Evolutionary conservation across 2,888 invertebrate genomes (phyloP).

Genomic region (Ormyrus labotus): DNA sequence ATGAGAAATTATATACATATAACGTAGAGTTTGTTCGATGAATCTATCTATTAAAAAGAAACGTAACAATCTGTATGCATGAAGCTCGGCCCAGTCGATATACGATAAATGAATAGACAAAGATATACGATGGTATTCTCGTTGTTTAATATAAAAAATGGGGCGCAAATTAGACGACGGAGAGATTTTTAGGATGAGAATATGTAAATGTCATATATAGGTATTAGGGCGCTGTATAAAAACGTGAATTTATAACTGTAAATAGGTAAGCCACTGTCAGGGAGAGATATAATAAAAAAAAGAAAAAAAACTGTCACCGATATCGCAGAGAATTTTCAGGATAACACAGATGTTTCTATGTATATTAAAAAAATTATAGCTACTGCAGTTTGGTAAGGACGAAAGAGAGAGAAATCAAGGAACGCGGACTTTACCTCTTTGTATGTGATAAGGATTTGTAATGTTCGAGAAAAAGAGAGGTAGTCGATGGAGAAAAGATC

Average conservation of each 20-base stretch:
- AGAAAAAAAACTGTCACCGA: slow-evolving; percentile 67
- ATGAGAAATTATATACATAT: slow-evolving; percentile 2
- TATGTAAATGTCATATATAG: slow-evolving; percentile 60
- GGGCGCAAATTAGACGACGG: not conserved
- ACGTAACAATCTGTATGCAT: slow-evolving; percentile 2
- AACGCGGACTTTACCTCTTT: slow-evolving; percentile 61
- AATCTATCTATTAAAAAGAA: not conserved
- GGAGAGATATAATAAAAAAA: not conserved
- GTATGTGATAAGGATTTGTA: slow-evolving; percentile 73
- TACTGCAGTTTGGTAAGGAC: slow-evolving; percentile 12
- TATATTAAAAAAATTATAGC: slow-evolving; percentile 22
- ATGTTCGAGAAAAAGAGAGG: slow-evolving; percentile 62
- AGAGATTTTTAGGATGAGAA: slow-evolving; percentile 13
- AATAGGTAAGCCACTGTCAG: slow-evolving; percentile 63
- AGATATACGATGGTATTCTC: not conserved
- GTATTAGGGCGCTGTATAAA: slow-evolving; percentile 70
- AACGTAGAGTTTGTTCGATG: slow-evolving; percentile 8
- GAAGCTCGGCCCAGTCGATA: slow-evolving; percentile 13
- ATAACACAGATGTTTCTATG: slow-evolving; percentile 40
- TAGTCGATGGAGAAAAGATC: slow-evolving; percentile 66
- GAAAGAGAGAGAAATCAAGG: slow-evolving; percentile 21
- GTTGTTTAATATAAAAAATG: slow-evolving; percentile 7
- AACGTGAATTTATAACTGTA: slow-evolving; percentile 71
- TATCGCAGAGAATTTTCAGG: slow-evolving; percentile 52
- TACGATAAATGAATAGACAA: not conserved